Evolutionary conservation across 1,140 invertebrate species (phyloP).

Genomic region (Muscidifurax raptorellus): DNA sequence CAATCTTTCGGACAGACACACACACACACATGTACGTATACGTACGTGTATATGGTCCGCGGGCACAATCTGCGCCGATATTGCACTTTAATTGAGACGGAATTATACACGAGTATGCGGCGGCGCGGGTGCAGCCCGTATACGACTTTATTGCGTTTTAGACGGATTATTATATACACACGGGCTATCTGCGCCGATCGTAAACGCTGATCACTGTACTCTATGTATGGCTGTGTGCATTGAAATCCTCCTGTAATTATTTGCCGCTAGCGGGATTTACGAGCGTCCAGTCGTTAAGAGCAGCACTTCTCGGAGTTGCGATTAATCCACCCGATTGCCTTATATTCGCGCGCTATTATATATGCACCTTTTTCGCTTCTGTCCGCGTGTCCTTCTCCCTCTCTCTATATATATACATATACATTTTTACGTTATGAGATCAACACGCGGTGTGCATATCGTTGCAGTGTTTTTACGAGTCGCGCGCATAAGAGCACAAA

Average conservation of each 20-base stretch:
- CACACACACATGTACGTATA: too few species aligned
- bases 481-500: background rate
- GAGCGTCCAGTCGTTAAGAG: background rate
- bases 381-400: too few species aligned
- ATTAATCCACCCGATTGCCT: background rate
- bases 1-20: constrained; percentile 7
- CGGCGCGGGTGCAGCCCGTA: too few species aligned
- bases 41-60: too few species aligned
- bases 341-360: background rate
- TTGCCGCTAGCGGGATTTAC: background rate
- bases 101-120: background rate
- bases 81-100: constrained; percentile 30
- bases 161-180: background rate
- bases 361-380: too few species aligned
- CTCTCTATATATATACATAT: too few species aligned
- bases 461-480: background rate
- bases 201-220: background rate
- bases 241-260: background rate
- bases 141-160: background rate
- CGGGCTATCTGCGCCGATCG: background rate
- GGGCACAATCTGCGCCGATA: background rate
- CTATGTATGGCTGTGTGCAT: background rate
- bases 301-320: background rate
- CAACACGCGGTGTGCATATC: too few species aligned
- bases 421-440: background rate